Base-by-base conservation (phyloP, 2,797 vertebrate species). In the Crocodylus rhombifer region DNA sequence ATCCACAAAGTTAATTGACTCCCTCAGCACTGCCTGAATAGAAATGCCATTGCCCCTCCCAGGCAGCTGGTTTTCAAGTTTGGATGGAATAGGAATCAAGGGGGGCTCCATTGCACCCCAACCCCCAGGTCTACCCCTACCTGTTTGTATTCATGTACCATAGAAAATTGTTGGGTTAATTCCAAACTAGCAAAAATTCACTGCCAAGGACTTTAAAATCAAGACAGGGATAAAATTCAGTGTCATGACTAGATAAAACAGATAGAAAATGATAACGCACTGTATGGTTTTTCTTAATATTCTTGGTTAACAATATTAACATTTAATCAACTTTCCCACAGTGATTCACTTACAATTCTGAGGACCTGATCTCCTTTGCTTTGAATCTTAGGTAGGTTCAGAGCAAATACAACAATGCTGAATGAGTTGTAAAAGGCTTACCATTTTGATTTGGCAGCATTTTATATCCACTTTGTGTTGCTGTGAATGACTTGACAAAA, bases 231-330 rank as follows among this genome's bases (percentile, higher is more conserved):
- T 1, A 82, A 42, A 23, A 75, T 86, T 77, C 20, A 51, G 83
- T 28, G 81, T 60, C 83, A 64, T 5, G 79, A 77, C 77, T 82
- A 56, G 89, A 58, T 60, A 90, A 87, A 87, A 62, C 21, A 80
- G 81, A 86, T 33, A 86, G 82, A 64, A 75, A 89, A 69, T 28
- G 36, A 64, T 77, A 82, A 92, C 73, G 79, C 12, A 2, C 1
- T 71, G 9, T 17, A 18, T 64, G 36, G 25, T 73, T 67, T 73
- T 42, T 25, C 17, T 42, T 71, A 69, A 69, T 33, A 23, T 55
- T 92, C 91, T 63, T 92, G 84, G 80, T 92, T 88, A 82, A 62
- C 74, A 85, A 92, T 95, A 90, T 90, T 86, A 95, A 82, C 84
- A 65, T 89, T 88, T 80, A 15, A 69, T 82, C 87, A 78, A 90